Evolutionary conservation across 2,797 vertebrate species (phyloP).

Genomic region (Vireo griseus): DNA sequence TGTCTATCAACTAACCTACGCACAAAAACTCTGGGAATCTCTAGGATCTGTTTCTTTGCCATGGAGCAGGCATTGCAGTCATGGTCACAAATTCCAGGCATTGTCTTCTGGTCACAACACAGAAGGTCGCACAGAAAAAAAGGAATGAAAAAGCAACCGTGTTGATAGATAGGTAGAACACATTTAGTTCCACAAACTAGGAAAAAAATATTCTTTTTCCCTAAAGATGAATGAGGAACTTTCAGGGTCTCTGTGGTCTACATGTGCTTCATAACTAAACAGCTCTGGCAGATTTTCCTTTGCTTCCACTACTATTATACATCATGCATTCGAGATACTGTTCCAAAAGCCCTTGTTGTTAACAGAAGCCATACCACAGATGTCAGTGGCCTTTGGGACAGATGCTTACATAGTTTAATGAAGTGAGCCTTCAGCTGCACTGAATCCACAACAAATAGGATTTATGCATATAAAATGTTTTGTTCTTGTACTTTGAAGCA

Average conservation of each 20-base stretch:
- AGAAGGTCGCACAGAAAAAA: neutral
- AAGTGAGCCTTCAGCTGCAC: neutral
- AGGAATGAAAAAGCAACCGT: neutral
- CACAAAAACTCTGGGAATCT: neutral
- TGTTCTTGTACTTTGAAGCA: neutral
- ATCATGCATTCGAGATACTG: neutral
- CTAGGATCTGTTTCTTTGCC: neutral
- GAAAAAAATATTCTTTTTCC: neutral
- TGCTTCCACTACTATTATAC: neutral
- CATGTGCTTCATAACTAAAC: neutral
- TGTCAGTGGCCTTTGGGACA: neutral
- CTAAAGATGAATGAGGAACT: neutral
- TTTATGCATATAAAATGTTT: neutral
- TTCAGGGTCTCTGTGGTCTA: neutral
- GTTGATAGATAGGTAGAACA: neutral
- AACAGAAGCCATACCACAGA: neutral
- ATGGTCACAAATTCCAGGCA: neutral
- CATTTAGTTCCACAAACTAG: neutral
- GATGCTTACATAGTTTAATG: neutral
- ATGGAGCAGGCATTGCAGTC: neutral
- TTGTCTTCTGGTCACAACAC: neutral
- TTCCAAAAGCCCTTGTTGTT: neutral
- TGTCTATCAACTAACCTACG: neutral
- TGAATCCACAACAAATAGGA: neutral
- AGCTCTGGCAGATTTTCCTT: neutral